A percentile compares a stretch with the other conserved stretches of the same genome.
Conservation (phyloP, 2,888 invertebrate species). For the Choristoneura rosaceana region DNA sequence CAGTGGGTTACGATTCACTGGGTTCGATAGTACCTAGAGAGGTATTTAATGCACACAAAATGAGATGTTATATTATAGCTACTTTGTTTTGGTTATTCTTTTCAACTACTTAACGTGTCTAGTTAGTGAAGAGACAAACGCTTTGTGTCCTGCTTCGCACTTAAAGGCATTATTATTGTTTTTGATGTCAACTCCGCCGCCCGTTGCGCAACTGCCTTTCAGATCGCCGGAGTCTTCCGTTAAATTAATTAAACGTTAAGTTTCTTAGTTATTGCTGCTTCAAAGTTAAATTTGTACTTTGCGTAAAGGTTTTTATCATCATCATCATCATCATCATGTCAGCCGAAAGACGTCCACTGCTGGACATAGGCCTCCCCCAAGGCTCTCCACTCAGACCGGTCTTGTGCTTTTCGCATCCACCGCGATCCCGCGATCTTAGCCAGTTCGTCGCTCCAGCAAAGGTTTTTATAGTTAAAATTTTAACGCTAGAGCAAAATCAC, state of each 20-base stretch:
- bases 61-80: not conserved
- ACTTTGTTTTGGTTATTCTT: not conserved
- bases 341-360: too few species aligned
- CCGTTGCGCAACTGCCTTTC: constrained; percentile 12
- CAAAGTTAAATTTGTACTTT: not conserved
- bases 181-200: constrained; percentile 1
- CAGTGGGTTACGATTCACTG: too few species aligned
- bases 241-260: constrained; percentile 33
- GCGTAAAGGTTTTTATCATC: constrained; percentile 7
- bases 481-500: too few species aligned
- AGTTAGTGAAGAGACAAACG: not conserved
- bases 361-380: too few species aligned
- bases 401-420: too few species aligned
- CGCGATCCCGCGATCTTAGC: too few species aligned
- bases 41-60: too few species aligned
- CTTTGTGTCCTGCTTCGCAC: constrained; percentile 9
- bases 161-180: constrained; percentile 26
- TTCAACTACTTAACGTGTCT: not conserved
- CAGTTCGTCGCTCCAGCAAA: too few species aligned
- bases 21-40: too few species aligned
- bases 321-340: too few species aligned
- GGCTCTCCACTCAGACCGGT: too few species aligned
- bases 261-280: constrained; percentile 29
- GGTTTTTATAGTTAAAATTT: not conserved
- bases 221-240: constrained; percentile 9